Base-by-base conservation (phyloP, 2,888 invertebrate species). In the Fragum fragum region DNA sequence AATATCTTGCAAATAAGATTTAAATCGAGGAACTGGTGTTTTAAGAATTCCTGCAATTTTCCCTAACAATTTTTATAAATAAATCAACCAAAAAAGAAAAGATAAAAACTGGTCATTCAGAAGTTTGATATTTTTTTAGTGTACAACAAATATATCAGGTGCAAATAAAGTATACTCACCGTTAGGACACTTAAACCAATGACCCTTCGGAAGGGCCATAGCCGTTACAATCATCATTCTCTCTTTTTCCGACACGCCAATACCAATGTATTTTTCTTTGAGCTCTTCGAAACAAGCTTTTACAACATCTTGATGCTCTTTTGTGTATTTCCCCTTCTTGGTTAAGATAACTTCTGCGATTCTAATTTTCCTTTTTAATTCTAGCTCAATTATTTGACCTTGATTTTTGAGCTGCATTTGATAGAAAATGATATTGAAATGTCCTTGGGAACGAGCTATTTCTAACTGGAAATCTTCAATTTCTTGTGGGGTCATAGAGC, bases 161-260 rank as follows among this genome's bases (percentile, higher is more conserved):
- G 11, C 16, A 14, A 53, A 32, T 23, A 59, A 9, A 14, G 2
- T 42, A 63, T 9, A 66, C 81, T 82, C 81, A 94, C 94, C 96
- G 87, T 97, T 96, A 0, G 96, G 96, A 93, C 97, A 97, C 92
- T 96, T 96, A 93, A 95, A 97, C 97, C 97, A 97, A 89, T 96
- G 96, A 0, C 96, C 97, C 66, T 95, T 94, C 59, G 91, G 93
- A 36, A 96, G 89, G 0, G 95, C 95, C 84, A 96, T 95, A 0
- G 96, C 96, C 88, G 92, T 89, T 0, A 96, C 95, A 68, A 97
- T 95, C 94, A 96, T 91, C 26, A 92, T 89, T 53, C 95, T 94
- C 91, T 96, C 96, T 9, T 88, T 84, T 1, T 95, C 94, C 0
- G 94, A 92, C 32, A 96, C 86, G 0, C 89, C 87, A n/a, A 91